Evolutionary conservation across 2,888 invertebrate genomes (phyloP).

Genomic region (Chloroclysta siterata): DNA sequence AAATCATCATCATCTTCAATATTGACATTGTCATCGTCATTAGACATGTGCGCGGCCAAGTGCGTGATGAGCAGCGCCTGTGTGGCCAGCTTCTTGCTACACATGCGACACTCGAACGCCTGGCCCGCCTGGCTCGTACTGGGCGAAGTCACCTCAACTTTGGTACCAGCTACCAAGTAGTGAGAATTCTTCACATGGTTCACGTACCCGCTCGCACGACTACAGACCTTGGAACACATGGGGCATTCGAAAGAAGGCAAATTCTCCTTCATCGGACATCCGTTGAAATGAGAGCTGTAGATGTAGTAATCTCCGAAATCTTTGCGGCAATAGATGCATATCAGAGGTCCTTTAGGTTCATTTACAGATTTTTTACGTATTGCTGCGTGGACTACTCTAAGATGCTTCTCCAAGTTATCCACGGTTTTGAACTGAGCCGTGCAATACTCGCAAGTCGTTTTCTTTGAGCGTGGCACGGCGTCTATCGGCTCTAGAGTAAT

Average conservation of each 20-base stretch:
- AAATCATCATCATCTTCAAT: constrained; percentile 52
- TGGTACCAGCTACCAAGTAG: constrained; percentile 48
- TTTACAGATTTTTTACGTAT: constrained; percentile 52
- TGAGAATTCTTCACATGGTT: constrained; percentile 66
- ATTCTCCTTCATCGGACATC: constrained; percentile 59
- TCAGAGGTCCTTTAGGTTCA: constrained; percentile 50
- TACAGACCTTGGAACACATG: constrained; percentile 60
- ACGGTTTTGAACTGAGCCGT: constrained; percentile 65
- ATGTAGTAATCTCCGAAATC: constrained; percentile 65
- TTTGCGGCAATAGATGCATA: constrained; percentile 68
- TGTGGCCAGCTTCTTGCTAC: constrained; percentile 62
- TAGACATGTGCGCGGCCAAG: constrained; percentile 73
- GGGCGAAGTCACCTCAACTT: constrained; percentile 8
- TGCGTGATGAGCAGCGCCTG: constrained; percentile 73
- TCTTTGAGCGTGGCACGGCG: constrained; percentile 36
- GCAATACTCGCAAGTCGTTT: constrained; percentile 67
- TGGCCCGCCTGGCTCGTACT: constrained; percentile 29
- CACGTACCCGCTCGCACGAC: constrained; percentile 59
- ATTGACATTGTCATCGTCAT: constrained; percentile 54
- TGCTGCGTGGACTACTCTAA: constrained; percentile 72
- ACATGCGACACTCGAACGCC: constrained; percentile 68
- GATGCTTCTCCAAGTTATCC: constrained; percentile 72
- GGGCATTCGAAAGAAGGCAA: constrained; percentile 59
- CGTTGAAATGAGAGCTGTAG: constrained; percentile 63
- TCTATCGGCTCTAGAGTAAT: constrained; percentile 73